Conservation (phyloP, 2,797 vertebrate genomes). For the Euthynnus affinis region DNA sequence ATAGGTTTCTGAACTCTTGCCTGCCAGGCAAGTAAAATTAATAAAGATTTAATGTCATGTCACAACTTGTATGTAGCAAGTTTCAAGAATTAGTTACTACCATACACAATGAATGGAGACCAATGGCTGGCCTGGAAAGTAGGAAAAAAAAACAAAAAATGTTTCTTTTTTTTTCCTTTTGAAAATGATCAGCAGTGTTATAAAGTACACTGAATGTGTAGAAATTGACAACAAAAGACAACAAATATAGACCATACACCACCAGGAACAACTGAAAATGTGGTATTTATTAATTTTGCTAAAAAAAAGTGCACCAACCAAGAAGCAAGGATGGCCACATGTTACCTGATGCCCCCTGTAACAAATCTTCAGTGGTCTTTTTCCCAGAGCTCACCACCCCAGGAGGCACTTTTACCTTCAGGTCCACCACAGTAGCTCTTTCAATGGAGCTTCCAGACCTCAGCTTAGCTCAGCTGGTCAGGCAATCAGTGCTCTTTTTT, state of each 20-base stretch:
- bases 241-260: neutral
- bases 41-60: neutral
- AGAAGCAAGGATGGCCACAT: conserved; percentile 21
- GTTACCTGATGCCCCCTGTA: conserved; percentile 74
- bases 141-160: neutral
- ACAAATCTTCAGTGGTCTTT: conserved; percentile 71
- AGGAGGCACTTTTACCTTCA: conserved; percentile 65
- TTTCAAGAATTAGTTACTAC: neutral
- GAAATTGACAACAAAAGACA: too few relatives aligned
- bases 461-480: conserved; percentile 79
- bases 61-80: neutral
- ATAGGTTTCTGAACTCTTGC: neutral
- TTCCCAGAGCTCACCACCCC: conserved; percentile 61
- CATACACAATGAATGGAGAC: neutral
- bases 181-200: neutral
- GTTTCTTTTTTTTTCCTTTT: neutral
- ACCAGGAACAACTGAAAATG: neutral
- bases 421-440: conserved; percentile 65
- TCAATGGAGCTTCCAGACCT: conserved; percentile 80
- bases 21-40: neutral
- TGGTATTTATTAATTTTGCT: neutral
- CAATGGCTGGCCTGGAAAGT: neutral
- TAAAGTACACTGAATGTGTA: neutral
- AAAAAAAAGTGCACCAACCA: neutral
- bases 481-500: conserved; percentile 77